These are phyloP conservation scores for Eriosoma lanigerum DNA, from an alignment of 1,140 invertebrate genomes.

Conservation along the genomic window DNA sequence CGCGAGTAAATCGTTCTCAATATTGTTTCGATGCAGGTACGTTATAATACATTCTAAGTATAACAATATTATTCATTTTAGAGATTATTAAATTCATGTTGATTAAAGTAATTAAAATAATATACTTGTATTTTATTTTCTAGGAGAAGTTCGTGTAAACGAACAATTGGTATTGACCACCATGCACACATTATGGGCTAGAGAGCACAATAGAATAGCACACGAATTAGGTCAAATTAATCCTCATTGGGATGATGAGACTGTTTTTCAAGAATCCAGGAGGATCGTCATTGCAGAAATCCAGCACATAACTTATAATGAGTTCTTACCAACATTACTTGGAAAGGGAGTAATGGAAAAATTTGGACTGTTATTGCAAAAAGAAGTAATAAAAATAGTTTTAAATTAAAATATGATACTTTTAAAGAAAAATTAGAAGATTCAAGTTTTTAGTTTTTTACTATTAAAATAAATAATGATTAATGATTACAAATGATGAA, in stretches of 20 bases:
- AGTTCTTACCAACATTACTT: constrained; percentile 89
- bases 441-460: too few species aligned
- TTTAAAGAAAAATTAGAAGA: too few species aligned
- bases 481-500: too few species aligned
- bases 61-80: neutral
- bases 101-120: neutral
- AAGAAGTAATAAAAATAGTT: constrained; percentile 65
- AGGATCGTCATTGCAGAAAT: constrained; percentile 86
- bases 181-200: constrained; percentile 60
- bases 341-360: constrained; percentile 93
- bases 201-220: constrained; percentile 90
- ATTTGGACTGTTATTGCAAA: constrained; percentile 81
- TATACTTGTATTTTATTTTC: neutral
- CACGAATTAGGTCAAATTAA: constrained; percentile 72
- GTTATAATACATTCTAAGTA: constrained; percentile 47
- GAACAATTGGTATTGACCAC: constrained; percentile 63
- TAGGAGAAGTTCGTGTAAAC: constrained; percentile 61
- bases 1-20: constrained; percentile 80
- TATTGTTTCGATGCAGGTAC: constrained; percentile 92
- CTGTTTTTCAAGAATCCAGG: constrained; percentile 82
- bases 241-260: constrained; percentile 86
- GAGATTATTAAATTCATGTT: neutral
- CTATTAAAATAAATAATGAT: too few species aligned
- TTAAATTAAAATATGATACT: neutral
- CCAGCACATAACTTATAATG: constrained; percentile 92